Conservation (phyloP, 2,888 invertebrate species). For the Gisinianus flammeolus region DNA sequence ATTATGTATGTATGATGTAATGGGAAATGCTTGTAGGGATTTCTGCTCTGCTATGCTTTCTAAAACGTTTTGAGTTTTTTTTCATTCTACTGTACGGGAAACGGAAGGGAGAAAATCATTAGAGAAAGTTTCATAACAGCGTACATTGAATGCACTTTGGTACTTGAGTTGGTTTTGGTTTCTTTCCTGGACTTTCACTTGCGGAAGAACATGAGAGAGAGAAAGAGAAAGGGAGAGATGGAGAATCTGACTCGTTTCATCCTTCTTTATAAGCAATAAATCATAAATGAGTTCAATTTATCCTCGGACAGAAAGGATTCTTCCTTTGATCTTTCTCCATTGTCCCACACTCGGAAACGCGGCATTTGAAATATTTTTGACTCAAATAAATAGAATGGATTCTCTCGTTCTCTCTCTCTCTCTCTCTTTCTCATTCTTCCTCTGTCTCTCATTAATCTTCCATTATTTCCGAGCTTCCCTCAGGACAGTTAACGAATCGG, state of each 20-base stretch:
- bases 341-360: not conserved
- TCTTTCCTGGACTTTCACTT: too few species aligned
- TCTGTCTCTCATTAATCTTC: slow-evolving; percentile 1
- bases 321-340: slow-evolving; percentile 12
- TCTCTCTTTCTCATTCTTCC: not conserved
- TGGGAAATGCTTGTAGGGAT: too few species aligned
- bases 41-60: too few species aligned
- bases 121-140: too few species aligned
- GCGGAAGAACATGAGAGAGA: not conserved
- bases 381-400: not conserved
- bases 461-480: not conserved
- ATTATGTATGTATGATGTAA: too few species aligned
- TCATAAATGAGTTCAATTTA: slow-evolving; percentile 38
- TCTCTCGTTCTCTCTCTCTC: not conserved
- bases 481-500: not conserved
- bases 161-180: too few species aligned
- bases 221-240: slow-evolving; percentile 2
- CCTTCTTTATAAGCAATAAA: slow-evolving; percentile 27
- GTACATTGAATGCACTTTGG: too few species aligned
- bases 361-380: slow-evolving; percentile 5
- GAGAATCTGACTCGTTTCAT: not conserved
- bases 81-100: too few species aligned
- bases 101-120: too few species aligned
- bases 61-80: too few species aligned
- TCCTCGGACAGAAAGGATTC: slow-evolving; percentile 23